phyloP scores from a whole-genome alignment of 2,888 invertebrate genomes.

The Pyrocoelia pectoralis region DNA sequence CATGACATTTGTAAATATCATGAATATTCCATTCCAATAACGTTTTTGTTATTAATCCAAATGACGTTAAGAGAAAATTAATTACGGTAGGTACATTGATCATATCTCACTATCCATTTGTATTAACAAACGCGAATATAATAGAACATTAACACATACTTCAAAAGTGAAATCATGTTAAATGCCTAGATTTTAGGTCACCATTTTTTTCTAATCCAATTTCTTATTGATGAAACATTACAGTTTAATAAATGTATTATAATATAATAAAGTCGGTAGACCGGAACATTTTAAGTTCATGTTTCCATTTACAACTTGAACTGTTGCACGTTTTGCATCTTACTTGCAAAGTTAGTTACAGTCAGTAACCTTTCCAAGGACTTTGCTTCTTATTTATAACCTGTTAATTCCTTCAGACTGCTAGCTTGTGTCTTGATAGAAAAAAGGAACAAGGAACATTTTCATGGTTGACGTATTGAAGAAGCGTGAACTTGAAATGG shows the following conservation, averaged over 20 bases:
- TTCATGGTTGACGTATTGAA: constrained; percentile 10
- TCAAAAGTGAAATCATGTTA: not conserved
- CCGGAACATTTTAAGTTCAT: constrained; percentile 25
- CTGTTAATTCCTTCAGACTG: constrained; percentile 19
- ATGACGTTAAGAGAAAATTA: constrained; percentile 5
- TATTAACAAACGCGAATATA: not conserved
- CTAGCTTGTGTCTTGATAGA: constrained; percentile 2
- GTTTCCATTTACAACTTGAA: constrained; percentile 21
- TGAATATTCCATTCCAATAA: not conserved
- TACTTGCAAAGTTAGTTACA: constrained; percentile 29
- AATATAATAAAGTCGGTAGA: constrained; percentile 22
- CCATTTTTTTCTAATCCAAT: not conserved
- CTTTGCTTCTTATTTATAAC: constrained; percentile 34
- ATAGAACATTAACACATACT: not conserved
- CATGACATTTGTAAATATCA: not conserved
- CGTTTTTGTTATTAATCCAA: not conserved
- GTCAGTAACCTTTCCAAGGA: constrained; percentile 56
- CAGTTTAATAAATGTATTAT: no score
- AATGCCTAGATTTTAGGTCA: not conserved
- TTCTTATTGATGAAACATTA: not conserved
- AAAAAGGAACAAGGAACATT: constrained; percentile 8
- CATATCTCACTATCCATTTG: constrained; percentile 1
- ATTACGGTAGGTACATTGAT: not conserved
- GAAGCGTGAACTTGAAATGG: constrained; percentile 8
- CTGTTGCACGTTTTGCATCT: constrained; percentile 8